These are phyloP conservation scores for Nebria ingens DNA, from an alignment of 1,140 invertebrate species.

Conservation along the genomic window DNA sequence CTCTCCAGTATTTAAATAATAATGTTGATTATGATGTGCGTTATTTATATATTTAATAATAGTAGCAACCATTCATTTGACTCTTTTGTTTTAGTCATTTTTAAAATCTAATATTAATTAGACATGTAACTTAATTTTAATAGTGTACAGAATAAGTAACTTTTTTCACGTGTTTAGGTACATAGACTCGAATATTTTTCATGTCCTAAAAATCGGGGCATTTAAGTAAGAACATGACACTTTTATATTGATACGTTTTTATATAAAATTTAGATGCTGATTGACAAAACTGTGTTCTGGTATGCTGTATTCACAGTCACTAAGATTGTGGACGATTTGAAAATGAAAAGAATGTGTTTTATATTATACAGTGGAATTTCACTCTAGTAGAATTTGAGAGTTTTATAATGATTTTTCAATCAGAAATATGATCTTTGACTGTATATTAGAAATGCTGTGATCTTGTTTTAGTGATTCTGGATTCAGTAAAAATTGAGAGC, in stretches of 20 bases:
- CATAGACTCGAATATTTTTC: conserved; percentile 5
- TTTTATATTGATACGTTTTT: neutral
- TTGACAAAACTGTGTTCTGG: neutral
- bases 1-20: too few relatives aligned
- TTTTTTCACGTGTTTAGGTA: too few relatives aligned
- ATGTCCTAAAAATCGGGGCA: neutral
- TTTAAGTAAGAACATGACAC: conserved; percentile 1
- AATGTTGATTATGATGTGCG: too few relatives aligned
- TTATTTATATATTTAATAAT: too few relatives aligned
- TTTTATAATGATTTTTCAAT: too few relatives aligned
- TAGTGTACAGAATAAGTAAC: too few relatives aligned
- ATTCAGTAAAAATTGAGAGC: conserved; percentile 2
- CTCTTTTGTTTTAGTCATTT: neutral
- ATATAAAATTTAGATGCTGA: neutral
- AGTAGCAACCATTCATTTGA: neutral
- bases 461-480: neutral
- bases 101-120: neutral
- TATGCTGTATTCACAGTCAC: neutral
- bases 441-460: neutral
- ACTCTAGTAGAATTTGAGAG: neutral
- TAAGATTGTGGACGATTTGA: too few relatives aligned
- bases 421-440: conserved; percentile 1
- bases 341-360: too few relatives aligned
- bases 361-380: neutral
- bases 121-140: too few relatives aligned